Evolutionary conservation across 2,888 invertebrate genomes (phyloP).

Genomic region (Nemoura dubitans): DNA sequence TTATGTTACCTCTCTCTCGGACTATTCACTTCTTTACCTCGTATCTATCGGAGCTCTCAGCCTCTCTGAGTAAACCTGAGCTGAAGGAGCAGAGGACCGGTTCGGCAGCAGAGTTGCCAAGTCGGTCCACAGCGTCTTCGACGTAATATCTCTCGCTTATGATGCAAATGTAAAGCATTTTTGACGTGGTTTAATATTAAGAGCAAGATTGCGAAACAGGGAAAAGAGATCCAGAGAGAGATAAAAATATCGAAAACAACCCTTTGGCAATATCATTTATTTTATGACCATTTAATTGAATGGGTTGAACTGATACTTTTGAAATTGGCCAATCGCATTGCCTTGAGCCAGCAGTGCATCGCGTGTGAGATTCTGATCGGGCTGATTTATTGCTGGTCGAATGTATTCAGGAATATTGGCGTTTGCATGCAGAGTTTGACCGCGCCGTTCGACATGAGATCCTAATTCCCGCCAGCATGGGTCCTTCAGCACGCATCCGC

Average conservation of each 20-base stretch:
- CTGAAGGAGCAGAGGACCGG: constrained; percentile 42
- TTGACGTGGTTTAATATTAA: constrained; percentile 12
- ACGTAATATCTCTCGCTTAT: background rate
- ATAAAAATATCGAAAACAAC: constrained; percentile 30
- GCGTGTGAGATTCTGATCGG: constrained; percentile 28
- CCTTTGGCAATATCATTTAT: constrained; percentile 29
- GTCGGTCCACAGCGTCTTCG: background rate
- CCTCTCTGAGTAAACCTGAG: constrained; percentile 61
- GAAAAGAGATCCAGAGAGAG: background rate
- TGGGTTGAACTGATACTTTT: constrained; percentile 26
- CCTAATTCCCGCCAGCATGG: constrained; percentile 35
- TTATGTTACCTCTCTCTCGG: background rate
- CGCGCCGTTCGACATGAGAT: constrained; percentile 10
- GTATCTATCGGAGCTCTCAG: background rate
- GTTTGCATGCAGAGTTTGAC: constrained; percentile 15
- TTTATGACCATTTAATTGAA: constrained; percentile 36
- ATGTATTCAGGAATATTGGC: constrained; percentile 15
- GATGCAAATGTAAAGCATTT: constrained; percentile 25
- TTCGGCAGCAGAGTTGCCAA: constrained; percentile 40
- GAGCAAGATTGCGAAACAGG: background rate
- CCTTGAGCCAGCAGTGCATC: constrained; percentile 12
- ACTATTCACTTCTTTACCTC: background rate
- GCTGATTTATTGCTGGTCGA: constrained; percentile 23
- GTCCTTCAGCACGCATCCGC: background rate
- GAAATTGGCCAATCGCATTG: constrained; percentile 34